Evolutionary conservation across 1,140 invertebrate species (phyloP).

Genomic region (Penaeus indicus): DNA sequence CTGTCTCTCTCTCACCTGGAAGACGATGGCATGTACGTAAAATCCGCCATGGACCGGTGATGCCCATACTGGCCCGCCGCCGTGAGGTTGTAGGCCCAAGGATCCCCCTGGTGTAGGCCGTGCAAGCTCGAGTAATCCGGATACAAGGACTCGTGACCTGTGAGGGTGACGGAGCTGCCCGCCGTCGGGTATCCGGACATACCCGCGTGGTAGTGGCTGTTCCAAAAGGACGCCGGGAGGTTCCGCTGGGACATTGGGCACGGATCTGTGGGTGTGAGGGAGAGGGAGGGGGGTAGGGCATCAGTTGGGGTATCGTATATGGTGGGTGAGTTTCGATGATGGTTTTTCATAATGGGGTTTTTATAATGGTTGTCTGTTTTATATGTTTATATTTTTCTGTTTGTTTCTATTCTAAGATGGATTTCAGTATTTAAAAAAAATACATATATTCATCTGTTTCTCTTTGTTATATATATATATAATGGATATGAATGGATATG

Average conservation of each 20-base stretch:
- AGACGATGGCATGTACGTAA: slow-evolving; percentile 56
- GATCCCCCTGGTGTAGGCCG: slow-evolving; percentile 67
- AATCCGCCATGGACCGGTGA: slow-evolving; percentile 52
- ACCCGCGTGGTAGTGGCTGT: slow-evolving; percentile 69
- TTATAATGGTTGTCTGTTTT: no score
- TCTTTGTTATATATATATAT: no score
- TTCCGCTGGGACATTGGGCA: slow-evolving; percentile 71
- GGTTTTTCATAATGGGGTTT: no score
- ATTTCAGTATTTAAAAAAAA: no score
- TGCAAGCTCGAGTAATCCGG: slow-evolving; percentile 65
- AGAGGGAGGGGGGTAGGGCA: neutral
- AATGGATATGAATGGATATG: no score
- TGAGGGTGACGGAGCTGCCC: slow-evolving; percentile 51
- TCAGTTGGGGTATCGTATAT: no score
- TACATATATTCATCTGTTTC: no score
- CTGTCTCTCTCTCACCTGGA: slow-evolving; percentile 35
- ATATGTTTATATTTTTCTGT: no score
- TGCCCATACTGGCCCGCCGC: slow-evolving; percentile 48
- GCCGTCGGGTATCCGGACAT: slow-evolving; percentile 53
- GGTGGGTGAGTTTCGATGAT: no score
- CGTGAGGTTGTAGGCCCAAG: slow-evolving; percentile 66
- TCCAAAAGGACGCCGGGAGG: slow-evolving; percentile 72
- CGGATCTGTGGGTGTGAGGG: slow-evolving; percentile 67
- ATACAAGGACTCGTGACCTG: slow-evolving; percentile 53
- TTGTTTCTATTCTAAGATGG: no score